phyloP scores from a whole-genome alignment of 2,888 invertebrate species.

The Flexamia atlantica region DNA sequence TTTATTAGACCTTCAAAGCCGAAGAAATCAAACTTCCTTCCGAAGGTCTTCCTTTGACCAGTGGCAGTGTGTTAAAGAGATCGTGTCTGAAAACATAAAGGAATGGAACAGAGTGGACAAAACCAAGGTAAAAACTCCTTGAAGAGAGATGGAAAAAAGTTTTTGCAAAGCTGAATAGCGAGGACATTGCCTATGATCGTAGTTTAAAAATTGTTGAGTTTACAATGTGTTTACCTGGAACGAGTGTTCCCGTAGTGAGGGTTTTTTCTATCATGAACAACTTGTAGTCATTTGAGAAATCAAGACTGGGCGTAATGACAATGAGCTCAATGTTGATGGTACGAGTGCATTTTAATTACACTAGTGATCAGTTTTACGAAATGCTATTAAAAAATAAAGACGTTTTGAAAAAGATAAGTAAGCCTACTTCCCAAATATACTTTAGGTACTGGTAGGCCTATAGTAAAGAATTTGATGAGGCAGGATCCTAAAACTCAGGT shows the following conservation, averaged over 20 bases:
- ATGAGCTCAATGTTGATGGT: neutral
- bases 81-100: neutral
- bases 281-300: too few species aligned
- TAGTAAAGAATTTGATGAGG: too few species aligned
- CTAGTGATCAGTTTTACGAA: neutral
- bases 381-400: neutral
- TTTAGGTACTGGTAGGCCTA: too few species aligned
- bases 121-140: neutral
- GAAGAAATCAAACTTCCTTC: too few species aligned
- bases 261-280: too few species aligned
- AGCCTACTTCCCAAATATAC: neutral
- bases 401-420: neutral
- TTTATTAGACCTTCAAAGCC: too few species aligned
- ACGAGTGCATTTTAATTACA: neutral
- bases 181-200: neutral
- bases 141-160: neutral
- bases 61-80: too few species aligned
- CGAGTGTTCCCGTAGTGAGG: too few species aligned
- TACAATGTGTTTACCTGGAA: neutral
- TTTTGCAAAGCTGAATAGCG: neutral
- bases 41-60: too few species aligned
- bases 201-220: neutral
- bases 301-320: neutral
- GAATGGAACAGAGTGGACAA: slow-evolving; percentile 1
- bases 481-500: too few species aligned